phyloP scores from a whole-genome alignment of 2,113 vertebrate species.

The Megaceryle maxima region DNA sequence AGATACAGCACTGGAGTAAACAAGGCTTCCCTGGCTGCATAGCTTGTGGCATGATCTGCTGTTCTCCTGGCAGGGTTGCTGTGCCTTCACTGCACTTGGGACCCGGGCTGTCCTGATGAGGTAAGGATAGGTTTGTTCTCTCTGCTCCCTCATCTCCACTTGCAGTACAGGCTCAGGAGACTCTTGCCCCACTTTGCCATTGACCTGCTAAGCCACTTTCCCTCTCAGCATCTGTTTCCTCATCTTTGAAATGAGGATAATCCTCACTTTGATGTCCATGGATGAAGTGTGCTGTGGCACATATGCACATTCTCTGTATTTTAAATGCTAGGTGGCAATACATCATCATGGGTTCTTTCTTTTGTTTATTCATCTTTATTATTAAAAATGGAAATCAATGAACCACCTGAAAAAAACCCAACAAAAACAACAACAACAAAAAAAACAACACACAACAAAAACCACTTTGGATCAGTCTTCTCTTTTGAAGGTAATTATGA shows the following conservation, averaged over 20 bases:
- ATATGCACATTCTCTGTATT: background rate
- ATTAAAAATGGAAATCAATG: slow-evolving; percentile 1
- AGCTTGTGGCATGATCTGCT: background rate
- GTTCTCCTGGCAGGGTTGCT: background rate
- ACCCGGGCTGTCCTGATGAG: background rate
- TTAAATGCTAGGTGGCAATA: background rate
- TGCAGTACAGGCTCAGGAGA: background rate
- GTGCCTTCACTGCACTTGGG: background rate
- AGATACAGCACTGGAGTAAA: background rate
- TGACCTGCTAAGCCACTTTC: slow-evolving; percentile 30
- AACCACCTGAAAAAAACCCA: background rate
- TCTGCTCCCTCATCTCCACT: background rate
- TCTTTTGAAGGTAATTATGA: slow-evolving; percentile 4
- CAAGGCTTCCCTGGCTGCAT: background rate
- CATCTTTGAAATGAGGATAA: slow-evolving; percentile 24
- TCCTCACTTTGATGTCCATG: slow-evolving; percentile 25
- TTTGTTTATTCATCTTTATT: background rate
- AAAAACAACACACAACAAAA: background rate
- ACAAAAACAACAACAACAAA: background rate
- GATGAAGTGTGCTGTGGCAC: background rate
- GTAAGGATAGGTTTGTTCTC: background rate
- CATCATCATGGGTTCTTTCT: fast-evolving
- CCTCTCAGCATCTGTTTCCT: slow-evolving; percentile 18
- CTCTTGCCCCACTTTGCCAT: background rate
- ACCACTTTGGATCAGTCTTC: background rate